Percentiles rank a stretch among this genome's conserved stretches.
Evolutionary conservation across 2,113 vertebrate genomes (phyloP).

Genomic region (Sturnus vulgaris): DNA sequence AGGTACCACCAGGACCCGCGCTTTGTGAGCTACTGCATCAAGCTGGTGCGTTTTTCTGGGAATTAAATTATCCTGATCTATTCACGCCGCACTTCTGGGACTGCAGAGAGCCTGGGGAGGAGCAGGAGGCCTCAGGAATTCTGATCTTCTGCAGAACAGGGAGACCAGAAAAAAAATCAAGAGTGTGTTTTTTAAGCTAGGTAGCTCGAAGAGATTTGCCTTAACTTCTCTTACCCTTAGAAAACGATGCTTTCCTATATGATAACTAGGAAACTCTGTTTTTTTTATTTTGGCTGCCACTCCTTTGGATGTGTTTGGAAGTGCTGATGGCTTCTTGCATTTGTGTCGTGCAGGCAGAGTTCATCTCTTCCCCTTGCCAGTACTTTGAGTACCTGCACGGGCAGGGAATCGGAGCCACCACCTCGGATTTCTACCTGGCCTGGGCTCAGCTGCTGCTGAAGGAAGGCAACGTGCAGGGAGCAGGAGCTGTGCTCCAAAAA

Average conservation of each 20-base stretch:
- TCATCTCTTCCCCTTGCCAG: conserved; percentile 24
- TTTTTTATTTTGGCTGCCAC: background rate
- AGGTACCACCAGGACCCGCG: conserved; percentile 81
- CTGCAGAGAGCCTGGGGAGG: background rate
- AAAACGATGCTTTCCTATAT: accelerated
- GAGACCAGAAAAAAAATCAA: too few relatives aligned
- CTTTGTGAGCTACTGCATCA: conserved; percentile 83
- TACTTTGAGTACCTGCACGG: conserved; percentile 1
- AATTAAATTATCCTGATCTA: accelerated
- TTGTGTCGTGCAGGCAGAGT: background rate
- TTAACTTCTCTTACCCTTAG: background rate
- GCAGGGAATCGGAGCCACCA: background rate
- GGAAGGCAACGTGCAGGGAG: background rate
- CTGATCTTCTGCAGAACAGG: background rate
- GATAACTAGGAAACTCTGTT: background rate
- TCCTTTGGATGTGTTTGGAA: background rate
- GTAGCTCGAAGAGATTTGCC: background rate
- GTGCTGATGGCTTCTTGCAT: background rate
- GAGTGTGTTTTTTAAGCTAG: background rate
- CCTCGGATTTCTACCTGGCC: background rate
- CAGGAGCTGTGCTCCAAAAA: background rate
- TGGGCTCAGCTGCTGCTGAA: conserved; percentile 34
- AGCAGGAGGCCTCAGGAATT: background rate
- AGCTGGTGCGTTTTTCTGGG: conserved; percentile 60
- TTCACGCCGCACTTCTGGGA: background rate